Conservation (phyloP, 2,113 vertebrate species). For the Dicaeum eximium region DNA sequence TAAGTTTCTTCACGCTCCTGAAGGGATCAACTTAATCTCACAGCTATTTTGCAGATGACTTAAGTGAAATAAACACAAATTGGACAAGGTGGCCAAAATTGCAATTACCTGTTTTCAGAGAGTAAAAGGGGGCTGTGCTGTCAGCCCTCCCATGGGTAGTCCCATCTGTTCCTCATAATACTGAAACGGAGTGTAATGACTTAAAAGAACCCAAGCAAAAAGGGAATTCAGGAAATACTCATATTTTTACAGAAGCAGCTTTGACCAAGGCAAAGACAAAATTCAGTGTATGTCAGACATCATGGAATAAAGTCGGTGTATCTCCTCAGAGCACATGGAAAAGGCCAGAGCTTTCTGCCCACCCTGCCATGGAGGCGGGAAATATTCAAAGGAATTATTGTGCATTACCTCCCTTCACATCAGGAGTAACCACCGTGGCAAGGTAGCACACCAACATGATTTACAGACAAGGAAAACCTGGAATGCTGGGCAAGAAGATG, state of each 20-base stretch:
- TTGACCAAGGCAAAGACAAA: neutral
- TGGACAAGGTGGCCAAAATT: neutral
- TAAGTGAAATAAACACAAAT: neutral
- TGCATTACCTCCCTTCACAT: neutral
- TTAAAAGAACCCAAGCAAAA: neutral
- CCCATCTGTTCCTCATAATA: neutral
- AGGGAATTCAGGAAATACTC: neutral
- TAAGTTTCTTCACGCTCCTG: neutral
- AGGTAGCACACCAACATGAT: neutral
- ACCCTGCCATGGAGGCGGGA: fast-evolving
- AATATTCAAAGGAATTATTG: neutral
- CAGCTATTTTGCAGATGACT: neutral
- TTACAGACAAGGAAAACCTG: neutral
- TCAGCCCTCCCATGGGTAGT: neutral
- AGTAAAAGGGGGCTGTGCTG: neutral
- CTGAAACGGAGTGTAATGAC: neutral
- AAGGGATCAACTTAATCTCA: neutral
- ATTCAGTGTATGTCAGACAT: neutral
- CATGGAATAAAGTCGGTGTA: neutral
- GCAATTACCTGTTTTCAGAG: neutral
- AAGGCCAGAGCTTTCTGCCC: neutral
- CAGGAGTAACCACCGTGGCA: neutral
- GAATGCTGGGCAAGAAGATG: neutral
- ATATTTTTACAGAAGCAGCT: neutral
- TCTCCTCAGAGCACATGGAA: neutral